Conservation (phyloP, 2,113 vertebrate genomes). For the Lasiurus cinereus region DNA sequence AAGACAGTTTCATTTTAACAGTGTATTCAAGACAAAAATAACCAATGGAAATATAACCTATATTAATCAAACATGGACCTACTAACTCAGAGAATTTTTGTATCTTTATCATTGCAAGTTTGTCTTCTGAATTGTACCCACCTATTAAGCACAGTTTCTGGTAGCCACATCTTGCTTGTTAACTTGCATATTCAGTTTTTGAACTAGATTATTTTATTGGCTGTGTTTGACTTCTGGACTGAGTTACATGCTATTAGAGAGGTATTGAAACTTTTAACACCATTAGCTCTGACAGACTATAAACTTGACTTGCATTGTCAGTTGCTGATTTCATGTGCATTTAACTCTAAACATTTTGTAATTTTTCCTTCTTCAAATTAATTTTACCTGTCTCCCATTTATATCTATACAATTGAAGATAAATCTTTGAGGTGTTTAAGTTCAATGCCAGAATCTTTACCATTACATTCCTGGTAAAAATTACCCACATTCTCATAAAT, state of each 20-base stretch:
- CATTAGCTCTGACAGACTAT: not conserved
- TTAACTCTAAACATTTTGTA: not conserved
- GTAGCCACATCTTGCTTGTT: not conserved
- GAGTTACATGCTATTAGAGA: not conserved
- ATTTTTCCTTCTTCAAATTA: not conserved
- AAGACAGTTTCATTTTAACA: not conserved
- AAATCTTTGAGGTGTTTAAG: not conserved
- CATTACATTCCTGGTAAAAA: not conserved
- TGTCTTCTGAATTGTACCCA: not conserved
- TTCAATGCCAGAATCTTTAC: not conserved
- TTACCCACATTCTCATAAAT: not conserved
- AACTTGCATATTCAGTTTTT: not conserved
- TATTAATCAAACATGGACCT: constrained; percentile 1
- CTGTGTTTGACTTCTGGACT: not conserved
- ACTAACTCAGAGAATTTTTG: constrained; percentile 41
- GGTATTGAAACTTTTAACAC: not conserved
- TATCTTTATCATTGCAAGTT: not conserved
- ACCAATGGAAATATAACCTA: not conserved
- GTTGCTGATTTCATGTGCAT: not conserved
- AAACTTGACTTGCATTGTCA: not conserved
- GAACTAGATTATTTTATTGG: not conserved
- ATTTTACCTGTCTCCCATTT: not conserved
- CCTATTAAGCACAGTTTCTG: constrained; percentile 9
- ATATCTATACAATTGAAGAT: constrained; percentile 5
- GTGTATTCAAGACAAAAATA: constrained; percentile 5